Percentiles rank a stretch among this genome's conserved stretches.
These are phyloP conservation scores for Synchiropus splendidus DNA, from an alignment of 2,113 vertebrate genomes.

Conservation along the genomic window DNA sequence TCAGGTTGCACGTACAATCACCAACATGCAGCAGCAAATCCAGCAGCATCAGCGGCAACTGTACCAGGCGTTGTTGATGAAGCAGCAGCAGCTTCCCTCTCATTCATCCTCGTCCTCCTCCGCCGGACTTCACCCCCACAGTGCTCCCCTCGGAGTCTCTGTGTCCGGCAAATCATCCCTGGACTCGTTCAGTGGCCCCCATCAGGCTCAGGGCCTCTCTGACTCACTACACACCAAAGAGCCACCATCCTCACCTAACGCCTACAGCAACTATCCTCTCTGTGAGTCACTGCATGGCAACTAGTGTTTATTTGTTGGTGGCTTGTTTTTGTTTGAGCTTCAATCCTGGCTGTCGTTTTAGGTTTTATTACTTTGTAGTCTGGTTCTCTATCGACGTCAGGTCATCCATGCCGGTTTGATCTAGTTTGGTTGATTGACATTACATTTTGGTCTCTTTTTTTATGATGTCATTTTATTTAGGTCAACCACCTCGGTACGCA, in stretches of 20 bases:
- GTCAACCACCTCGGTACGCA: too few relatives aligned
- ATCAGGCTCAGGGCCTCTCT: slow-evolving; percentile 80
- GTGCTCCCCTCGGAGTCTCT: slow-evolving; percentile 68
- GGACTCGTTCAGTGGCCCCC: slow-evolving; percentile 84
- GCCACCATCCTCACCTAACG: slow-evolving; percentile 84
- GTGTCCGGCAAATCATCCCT: slow-evolving; percentile 85
- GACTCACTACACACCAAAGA: slow-evolving; percentile 98
- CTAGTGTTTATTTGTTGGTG: too few relatives aligned
- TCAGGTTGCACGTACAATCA: slow-evolving; percentile 99
- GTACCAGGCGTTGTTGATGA: slow-evolving; percentile 96
- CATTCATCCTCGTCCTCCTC: slow-evolving; percentile 80
- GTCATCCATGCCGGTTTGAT: too few relatives aligned
- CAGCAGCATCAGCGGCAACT: slow-evolving; percentile 99
- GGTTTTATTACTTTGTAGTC: too few relatives aligned
- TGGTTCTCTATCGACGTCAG: too few relatives aligned
- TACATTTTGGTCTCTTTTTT: too few relatives aligned
- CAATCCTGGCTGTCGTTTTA: too few relatives aligned
- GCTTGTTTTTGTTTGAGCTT: too few relatives aligned
- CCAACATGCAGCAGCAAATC: slow-evolving; percentile 99
- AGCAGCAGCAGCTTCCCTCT: slow-evolving; percentile 80
- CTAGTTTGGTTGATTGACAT: too few relatives aligned
- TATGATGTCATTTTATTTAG: too few relatives aligned
- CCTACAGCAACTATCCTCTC: slow-evolving; percentile 88
- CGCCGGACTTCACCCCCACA: slow-evolving; percentile 79
- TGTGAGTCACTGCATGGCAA: slow-evolving; percentile 74